These are phyloP conservation scores for Heliconius ethilla DNA, from an alignment of 2,888 invertebrate genomes.

Conservation along the genomic window DNA sequence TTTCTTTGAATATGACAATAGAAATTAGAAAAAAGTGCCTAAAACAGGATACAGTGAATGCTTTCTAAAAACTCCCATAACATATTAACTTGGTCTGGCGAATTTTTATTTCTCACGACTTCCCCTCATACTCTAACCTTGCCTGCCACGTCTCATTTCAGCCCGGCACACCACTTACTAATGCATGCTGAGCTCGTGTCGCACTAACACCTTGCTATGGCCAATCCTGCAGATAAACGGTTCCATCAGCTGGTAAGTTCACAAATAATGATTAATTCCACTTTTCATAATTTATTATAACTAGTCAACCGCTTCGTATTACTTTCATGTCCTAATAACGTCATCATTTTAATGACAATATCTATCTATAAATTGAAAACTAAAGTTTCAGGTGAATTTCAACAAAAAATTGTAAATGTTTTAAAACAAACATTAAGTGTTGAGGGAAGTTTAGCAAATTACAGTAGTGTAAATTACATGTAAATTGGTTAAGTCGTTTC, in stretches of 20 bases:
- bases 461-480: too few species aligned
- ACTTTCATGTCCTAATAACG: too few species aligned
- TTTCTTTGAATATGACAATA: neutral
- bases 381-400: too few species aligned
- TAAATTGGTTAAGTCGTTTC: too few species aligned
- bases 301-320: too few species aligned
- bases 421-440: too few species aligned
- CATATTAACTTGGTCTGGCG: neutral
- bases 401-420: too few species aligned
- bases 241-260: constrained; percentile 82
- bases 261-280: neutral
- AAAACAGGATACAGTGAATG: neutral
- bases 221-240: constrained; percentile 77
- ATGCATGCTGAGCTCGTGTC: constrained; percentile 71
- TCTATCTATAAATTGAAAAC: too few species aligned
- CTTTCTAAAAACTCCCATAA: neutral
- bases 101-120: neutral
- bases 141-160: constrained; percentile 63
- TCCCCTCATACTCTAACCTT: constrained; percentile 27
- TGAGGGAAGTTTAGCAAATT: too few species aligned
- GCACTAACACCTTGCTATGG: constrained; percentile 70
- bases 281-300: neutral
- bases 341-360: too few species aligned
- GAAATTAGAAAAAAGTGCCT: neutral
- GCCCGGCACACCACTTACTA: constrained; percentile 65